Evolutionary conservation across 2,888 invertebrate species (phyloP).

Genomic region (Stenurella melanura): DNA sequence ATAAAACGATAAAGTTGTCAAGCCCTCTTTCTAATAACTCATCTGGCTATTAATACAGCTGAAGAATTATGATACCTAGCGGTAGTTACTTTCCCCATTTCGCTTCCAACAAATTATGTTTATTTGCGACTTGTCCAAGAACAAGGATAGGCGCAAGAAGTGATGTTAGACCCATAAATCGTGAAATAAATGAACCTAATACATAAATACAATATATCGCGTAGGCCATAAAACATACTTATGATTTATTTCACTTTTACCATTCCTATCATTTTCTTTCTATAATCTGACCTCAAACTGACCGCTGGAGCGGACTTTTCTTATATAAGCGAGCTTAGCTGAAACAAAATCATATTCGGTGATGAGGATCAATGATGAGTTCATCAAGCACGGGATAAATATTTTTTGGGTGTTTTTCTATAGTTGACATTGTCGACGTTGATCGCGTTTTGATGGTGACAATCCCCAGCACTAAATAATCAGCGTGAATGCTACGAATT

Average conservation of each 20-base stretch:
- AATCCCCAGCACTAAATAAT: no score
- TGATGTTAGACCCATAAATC: neutral
- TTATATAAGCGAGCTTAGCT: no score
- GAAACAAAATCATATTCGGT: no score
- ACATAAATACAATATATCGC: neutral
- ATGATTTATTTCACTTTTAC: neutral
- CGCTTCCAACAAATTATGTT: neutral
- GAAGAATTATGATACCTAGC: neutral
- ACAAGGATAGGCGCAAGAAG: neutral
- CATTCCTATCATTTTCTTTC: neutral
- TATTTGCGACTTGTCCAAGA: neutral
- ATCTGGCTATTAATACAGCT: neutral
- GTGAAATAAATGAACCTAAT: neutral
- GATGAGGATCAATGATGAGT: no score
- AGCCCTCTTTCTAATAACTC: neutral
- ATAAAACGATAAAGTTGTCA: neutral
- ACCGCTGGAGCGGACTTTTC: no score
- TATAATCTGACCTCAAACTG: no score
- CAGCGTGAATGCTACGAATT: no score
- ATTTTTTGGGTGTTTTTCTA: no score
- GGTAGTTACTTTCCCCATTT: neutral
- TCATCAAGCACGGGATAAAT: no score
- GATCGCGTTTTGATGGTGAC: no score
- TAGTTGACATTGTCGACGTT: no score
- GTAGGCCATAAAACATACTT: neutral